A percentile compares a stretch with the other conserved stretches of the same genome.
Evolutionary conservation across 2,888 invertebrate genomes (phyloP).

Genomic region (Eudasyphora cyanicolor): DNA sequence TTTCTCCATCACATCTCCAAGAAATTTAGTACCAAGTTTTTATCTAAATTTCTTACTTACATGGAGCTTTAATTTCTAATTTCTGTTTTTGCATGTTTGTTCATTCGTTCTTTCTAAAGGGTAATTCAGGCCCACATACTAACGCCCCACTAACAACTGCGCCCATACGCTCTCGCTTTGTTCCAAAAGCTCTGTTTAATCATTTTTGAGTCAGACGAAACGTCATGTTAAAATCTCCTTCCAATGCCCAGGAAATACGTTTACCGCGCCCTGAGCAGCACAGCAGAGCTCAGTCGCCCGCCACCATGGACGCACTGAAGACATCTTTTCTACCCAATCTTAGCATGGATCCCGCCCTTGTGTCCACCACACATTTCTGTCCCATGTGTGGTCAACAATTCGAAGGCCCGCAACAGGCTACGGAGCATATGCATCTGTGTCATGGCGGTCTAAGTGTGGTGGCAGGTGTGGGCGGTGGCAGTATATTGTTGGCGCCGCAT

Average conservation of each 20-base stretch:
- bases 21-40: too few species aligned
- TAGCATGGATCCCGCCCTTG: conserved; percentile 75
- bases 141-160: conserved; percentile 60
- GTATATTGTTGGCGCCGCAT: conserved; percentile 69
- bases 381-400: conserved; percentile 79
- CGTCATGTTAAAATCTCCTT: conserved; percentile 77
- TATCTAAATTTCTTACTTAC: too few species aligned
- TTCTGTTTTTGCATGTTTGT: conserved; percentile 57
- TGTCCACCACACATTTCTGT: conserved; percentile 73
- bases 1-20: background rate
- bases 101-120: too few species aligned
- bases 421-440: conserved; percentile 77
- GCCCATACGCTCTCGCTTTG: conserved; percentile 59
- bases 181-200: conserved; percentile 48
- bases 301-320: conserved; percentile 76
- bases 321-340: conserved; percentile 78
- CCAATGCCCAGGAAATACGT: conserved; percentile 78
- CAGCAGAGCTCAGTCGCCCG: conserved; percentile 67
- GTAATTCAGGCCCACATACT: conserved; percentile 55
- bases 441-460: conserved; percentile 72
- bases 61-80: background rate
- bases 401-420: conserved; percentile 74
- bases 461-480: conserved; percentile 68
- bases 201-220: conserved; percentile 47
- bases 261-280: conserved; percentile 74